Evolutionary conservation across 2,113 vertebrate genomes (phyloP).

Genomic region (Siphamia tubifer): DNA sequence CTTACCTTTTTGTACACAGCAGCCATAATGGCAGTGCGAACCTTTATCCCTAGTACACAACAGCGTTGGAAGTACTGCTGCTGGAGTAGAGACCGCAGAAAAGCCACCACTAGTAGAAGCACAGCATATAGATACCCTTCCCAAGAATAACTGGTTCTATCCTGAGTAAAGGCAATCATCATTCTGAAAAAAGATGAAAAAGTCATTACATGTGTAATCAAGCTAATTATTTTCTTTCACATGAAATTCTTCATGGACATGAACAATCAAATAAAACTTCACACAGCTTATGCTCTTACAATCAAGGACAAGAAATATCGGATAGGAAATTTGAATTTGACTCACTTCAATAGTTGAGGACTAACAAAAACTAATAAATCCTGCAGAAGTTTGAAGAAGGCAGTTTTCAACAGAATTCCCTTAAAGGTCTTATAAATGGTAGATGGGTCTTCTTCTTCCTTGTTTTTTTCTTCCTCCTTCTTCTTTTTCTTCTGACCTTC

Average conservation of each 20-base stretch:
- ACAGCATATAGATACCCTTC: constrained; percentile 84
- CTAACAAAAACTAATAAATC: constrained; percentile 85
- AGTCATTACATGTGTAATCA: not conserved
- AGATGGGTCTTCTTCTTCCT: constrained; percentile 69
- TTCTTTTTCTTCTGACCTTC: constrained; percentile 73
- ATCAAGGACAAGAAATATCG: no score
- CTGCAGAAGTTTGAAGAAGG: constrained; percentile 84
- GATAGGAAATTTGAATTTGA: constrained; percentile 25
- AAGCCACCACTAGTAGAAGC: constrained; percentile 78
- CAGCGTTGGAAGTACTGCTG: constrained; percentile 90
- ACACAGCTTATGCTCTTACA: no score
- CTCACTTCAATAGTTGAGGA: constrained; percentile 95
- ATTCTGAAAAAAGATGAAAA: constrained; percentile 67
- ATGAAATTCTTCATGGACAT: not conserved
- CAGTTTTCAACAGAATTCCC: constrained; percentile 76
- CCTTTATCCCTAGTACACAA: constrained; percentile 85
- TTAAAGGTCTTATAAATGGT: constrained; percentile 80
- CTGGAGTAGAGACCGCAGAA: constrained; percentile 89
- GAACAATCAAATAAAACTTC: not conserved
- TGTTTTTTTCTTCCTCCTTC: constrained; percentile 67
- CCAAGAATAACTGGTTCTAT: constrained; percentile 78
- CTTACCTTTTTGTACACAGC: constrained; percentile 94
- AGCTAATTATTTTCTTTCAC: not conserved
- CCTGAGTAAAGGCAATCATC: constrained; percentile 85
- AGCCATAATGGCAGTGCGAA: constrained; percentile 86